Base-by-base conservation (phyloP, 2,888 invertebrate genomes). In the Acleris literana region DNA sequence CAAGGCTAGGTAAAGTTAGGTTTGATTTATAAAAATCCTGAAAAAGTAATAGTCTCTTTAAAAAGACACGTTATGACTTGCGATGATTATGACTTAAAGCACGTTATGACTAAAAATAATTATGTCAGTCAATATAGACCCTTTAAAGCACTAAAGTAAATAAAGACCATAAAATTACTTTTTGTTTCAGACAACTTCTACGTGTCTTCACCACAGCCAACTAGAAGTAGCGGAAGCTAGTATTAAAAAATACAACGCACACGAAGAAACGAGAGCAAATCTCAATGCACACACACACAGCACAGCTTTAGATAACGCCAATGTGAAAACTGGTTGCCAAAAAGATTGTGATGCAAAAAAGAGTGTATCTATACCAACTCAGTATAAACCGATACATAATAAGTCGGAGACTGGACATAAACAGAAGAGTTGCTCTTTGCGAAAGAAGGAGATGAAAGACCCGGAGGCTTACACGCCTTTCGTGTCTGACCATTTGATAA, bases 131-230 rank as follows among this genome's bases (percentile, higher is more conserved):
- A n/a, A n/a, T n/a, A n/a, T n/a, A n/a, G n/a, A n/a, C n/a, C n/a
- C n/a, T n/a, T n/a, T n/a, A n/a, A 20, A 5, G 44, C 16, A 44
- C 3, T 33, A 43, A 43, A 5, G 0, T 16, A 16, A 16, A 43
- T 16, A 13, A 20, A 20, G n/a, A 5, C 6, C 1, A 9, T 22
- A 16, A 48, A 39, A 20, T 22, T 43, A 13, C 53, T 55, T 44
- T n/a, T 68, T 59, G 18, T 82, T 82, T 6, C 86, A 92, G 92
- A 74, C 80, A 57, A 87, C 86, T 52, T 89, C 90, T 7, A 92
- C 92, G 0, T 92, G 92, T 68, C 83, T 92, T 5, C 90, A 92
- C 69, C 91, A 92, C 81, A 91, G 90, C 70, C 86, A 92, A 44
- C 75, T 92, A 7, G 92, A 92, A 70, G 82, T 92, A n/a, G 75